Base-by-base conservation (phyloP, 1,140 invertebrate species). In the Charaxes varanes region DNA sequence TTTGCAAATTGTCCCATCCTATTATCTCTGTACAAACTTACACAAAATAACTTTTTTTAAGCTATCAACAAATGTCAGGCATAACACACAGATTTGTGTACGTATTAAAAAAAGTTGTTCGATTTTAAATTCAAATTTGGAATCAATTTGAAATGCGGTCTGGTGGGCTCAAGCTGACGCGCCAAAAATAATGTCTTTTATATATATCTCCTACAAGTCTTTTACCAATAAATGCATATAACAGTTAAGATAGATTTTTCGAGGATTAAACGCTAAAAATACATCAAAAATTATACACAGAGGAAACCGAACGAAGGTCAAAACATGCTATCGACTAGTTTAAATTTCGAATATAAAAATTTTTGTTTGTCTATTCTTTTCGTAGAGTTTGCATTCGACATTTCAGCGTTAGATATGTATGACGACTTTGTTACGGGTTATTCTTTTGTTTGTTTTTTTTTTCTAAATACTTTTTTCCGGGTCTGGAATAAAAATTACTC, bases 1-100 rank as follows among this genome's bases (percentile, higher is more conserved):
- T 83, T 83, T 83, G 79, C 79, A 83, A 83, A 71, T 66, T 79
- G 79, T 83, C 79, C 79, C 79, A 77, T 80, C 79, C 76, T 83
- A 73, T 72, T 64, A 69, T 69, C 62, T 76, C 73, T 79, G 74
- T 83, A 83, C 79, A 83, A 66, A 79, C 72, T 83, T 79, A 83
- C 62, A 76, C 70, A 71, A 80, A 78, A 72, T 72, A 78, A 79
- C 74, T 53, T 57, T 65, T 63, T 76, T 76, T 79, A 79, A 69
- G 66, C 72, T 78, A 79, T 66, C 64, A 80, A 80, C 69, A 76
- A 72, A 70, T 62, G 63, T 66, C 66, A 55, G 62, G 64, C 68
- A 49, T 68, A 66, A 72, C 73, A 73, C 69, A 47, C 62, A 64
- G 58, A 63, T 62, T 48, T 45, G 63, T 62, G 63, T 76, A 76